phyloP scores from a whole-genome alignment of 2,797 vertebrate genomes.

The Pogonophryne albipinna region DNA sequence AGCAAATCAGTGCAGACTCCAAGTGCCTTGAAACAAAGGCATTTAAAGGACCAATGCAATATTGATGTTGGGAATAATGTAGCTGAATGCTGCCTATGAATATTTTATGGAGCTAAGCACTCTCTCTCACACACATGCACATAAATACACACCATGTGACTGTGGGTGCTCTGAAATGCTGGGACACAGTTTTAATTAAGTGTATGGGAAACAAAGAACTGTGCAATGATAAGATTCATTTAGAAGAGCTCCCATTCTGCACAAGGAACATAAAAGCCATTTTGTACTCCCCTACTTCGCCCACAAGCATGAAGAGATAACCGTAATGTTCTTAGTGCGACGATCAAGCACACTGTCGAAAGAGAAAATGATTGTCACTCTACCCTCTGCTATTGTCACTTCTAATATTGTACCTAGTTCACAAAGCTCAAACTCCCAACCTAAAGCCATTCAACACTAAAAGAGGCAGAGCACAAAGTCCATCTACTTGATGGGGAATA shows the following conservation, averaged over 20 bases:
- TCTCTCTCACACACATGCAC: constrained; percentile 58
- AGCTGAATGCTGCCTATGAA: constrained; percentile 88
- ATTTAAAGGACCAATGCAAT: constrained; percentile 89
- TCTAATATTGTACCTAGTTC: constrained; percentile 20
- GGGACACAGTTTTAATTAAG: constrained; percentile 33
- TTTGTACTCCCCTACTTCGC: constrained; percentile 7
- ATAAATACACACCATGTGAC: constrained; percentile 41
- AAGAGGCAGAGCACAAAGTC: neutral
- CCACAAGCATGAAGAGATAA: constrained; percentile 28
- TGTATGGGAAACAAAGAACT: constrained; percentile 23
- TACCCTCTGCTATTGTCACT: constrained; percentile 12
- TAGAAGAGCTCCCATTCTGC: constrained; percentile 6
- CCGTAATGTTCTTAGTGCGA: neutral
- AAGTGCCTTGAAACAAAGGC: constrained; percentile 85
- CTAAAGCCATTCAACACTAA: neutral
- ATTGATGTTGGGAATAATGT: constrained; percentile 92
- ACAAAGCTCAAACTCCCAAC: constrained; percentile 12
- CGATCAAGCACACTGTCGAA: constrained; percentile 8
- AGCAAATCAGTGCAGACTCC: constrained; percentile 65
- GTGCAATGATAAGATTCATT: constrained; percentile 33
- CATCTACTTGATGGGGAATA: neutral
- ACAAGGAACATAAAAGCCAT: constrained; percentile 18
- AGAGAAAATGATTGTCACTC: constrained; percentile 10
- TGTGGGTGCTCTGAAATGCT: constrained; percentile 31
- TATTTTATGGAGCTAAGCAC: constrained; percentile 81